These are phyloP conservation scores for Hyles vespertilio DNA, from an alignment of 1,140 invertebrate species.

Conservation along the genomic window DNA sequence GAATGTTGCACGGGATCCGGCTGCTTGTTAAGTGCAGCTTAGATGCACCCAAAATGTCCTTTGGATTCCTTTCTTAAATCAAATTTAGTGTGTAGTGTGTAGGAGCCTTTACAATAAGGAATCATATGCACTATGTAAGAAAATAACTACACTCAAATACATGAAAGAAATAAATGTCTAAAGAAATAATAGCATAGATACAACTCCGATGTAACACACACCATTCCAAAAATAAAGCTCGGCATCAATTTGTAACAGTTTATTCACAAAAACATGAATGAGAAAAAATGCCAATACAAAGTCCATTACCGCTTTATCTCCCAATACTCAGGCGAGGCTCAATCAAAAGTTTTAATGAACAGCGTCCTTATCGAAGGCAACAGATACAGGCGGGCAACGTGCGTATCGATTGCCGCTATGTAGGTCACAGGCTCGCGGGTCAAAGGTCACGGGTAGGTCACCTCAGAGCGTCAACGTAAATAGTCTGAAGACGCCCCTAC, in stretches of 20 bases:
- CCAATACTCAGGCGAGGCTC: slow-evolving; percentile 7
- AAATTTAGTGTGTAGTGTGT: too few species aligned
- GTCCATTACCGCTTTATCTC: slow-evolving; percentile 25
- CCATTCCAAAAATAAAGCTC: too few species aligned
- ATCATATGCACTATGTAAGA: too few species aligned
- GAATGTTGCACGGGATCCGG: too few species aligned
- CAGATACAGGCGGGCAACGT: slow-evolving; percentile 21
- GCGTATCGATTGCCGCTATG: slow-evolving; percentile 58
- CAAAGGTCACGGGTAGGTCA: slow-evolving; percentile 70
- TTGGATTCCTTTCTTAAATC: too few species aligned
- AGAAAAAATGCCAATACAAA: slow-evolving; percentile 13
- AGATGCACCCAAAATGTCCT: too few species aligned
- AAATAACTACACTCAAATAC: neutral
- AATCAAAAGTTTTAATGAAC: slow-evolving; percentile 33
- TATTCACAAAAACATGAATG: neutral
- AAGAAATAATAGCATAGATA: slow-evolving; percentile 1
- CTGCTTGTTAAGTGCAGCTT: too few species aligned
- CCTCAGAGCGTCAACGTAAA: slow-evolving; percentile 28
- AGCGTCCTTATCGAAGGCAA: slow-evolving; percentile 26
- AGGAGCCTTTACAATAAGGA: too few species aligned
- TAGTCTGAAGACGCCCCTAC: slow-evolving; percentile 20
- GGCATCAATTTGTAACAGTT: neutral
- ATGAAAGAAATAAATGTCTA: neutral
- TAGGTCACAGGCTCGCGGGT: slow-evolving; percentile 60
- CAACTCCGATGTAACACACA: neutral